These are phyloP conservation scores for Druceiella hillmani DNA, from an alignment of 2,888 invertebrate species.

Conservation along the genomic window DNA sequence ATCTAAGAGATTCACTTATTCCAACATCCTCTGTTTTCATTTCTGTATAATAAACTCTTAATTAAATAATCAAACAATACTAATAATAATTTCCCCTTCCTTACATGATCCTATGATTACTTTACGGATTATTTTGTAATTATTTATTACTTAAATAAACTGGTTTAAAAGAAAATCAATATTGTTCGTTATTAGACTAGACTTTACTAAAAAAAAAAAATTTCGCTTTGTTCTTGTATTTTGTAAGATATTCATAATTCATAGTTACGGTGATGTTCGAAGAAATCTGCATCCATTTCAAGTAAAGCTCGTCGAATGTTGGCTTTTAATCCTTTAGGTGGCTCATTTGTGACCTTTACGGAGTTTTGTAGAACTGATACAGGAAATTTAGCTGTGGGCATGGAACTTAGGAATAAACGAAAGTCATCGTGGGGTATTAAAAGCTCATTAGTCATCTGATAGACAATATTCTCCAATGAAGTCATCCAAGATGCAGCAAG, in stretches of 20 bases:
- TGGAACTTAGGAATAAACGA: conserved; percentile 81
- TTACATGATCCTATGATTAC: background rate
- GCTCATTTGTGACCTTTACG: conserved; percentile 92
- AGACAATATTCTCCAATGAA: conserved; percentile 71
- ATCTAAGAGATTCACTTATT: too few relatives aligned
- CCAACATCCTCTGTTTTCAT: too few relatives aligned
- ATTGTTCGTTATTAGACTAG: too few relatives aligned
- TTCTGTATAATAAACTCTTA: too few relatives aligned
- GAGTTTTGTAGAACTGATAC: conserved; percentile 89
- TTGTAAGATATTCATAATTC: background rate
- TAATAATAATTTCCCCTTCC: background rate
- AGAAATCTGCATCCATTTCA: conserved; percentile 72
- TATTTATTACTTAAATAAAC: too few relatives aligned
- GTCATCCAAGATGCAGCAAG: conserved; percentile 93
- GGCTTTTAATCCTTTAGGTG: conserved; percentile 86
- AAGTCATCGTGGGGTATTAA: conserved; percentile 65
- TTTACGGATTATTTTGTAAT: background rate
- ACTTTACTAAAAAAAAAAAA: too few relatives aligned
- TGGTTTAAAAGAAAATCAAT: too few relatives aligned
- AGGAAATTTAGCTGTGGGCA: conserved; percentile 83
- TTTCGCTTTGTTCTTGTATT: too few relatives aligned
- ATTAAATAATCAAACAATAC: background rate
- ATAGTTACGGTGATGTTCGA: conserved; percentile 67
- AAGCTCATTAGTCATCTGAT: conserved; percentile 62
- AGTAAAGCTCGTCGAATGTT: conserved; percentile 80